Base-by-base conservation (phyloP, 2,113 vertebrate genomes). In the Hippocampus zosterae region DNA sequence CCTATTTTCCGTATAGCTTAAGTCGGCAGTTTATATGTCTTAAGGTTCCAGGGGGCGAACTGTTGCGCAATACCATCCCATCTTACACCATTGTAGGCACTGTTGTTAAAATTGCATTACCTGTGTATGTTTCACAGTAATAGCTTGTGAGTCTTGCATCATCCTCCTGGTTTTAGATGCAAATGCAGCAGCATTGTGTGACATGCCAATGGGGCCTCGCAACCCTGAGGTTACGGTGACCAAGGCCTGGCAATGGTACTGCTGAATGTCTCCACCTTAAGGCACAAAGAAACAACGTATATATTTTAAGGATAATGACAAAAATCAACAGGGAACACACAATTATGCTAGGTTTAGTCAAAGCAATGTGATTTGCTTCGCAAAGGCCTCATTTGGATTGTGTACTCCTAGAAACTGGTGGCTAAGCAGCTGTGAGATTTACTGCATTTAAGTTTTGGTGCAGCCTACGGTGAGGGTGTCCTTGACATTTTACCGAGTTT, bases 351-450 rank as follows among this genome's bases (percentile, higher is more conserved):
- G 42, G 42, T 44, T 44, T 56, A 90, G 91, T 91, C 79, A 94
- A 92, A 72, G 87, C 56, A 82, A 23, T 55, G 75, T 57, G 27
- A 71, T 46, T 80, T 83, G 90, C 78, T 77, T 90, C 3, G 67
- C 67, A 2, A 80, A 67, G 18, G 72, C 77, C 33, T 6, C 5
- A 37, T 37, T 37, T 37, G 90, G 92, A 74, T 85, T 88, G 79
- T 90, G 92, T 63, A 87, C 74, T 19, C 89, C 92, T 0, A 93
- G 90, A 37, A 48, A 48, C 16, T 1, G 5, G 16, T 16, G 5
- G 5, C 5, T 48, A 1, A 18, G 15, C 16, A 8, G 37, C 0
- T 1, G 40, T n/a, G 5, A 50, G 13, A 48, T 48, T 15, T 48
- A 18, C 46, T 48, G 15, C 4, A 16, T 48, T 1, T 7, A 11